Base-by-base conservation (phyloP, 2,888 invertebrate genomes). In the Teleiodes luculella region DNA sequence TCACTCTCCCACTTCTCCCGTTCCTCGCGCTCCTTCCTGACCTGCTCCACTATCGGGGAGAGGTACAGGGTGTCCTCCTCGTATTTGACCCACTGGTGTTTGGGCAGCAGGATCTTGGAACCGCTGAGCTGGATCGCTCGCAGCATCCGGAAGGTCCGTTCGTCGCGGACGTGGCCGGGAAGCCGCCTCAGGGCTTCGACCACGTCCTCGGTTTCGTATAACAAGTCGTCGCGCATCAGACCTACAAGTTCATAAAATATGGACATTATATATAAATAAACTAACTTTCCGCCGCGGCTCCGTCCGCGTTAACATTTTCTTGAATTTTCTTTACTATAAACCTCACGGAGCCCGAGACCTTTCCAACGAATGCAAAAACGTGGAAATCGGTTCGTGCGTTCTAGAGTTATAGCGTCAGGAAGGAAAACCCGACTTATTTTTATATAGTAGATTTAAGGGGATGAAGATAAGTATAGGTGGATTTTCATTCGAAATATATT, bases 71-170 rank as follows among this genome's bases (percentile, higher is more conserved):
- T 83, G 76, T 96, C 95, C 78, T 95, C 93, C 72, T 96, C 95
- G 58, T 91, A 92, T 72, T 93, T 93, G 13, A 93, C 94, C 97
- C 97, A 97, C 69, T 96, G 91, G 14, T 94, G 93, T 76, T 95
- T 56, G n/a, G 56, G 56, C 16, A 56, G 30, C 3, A 10, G 20
- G 3, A 3, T 3, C 33, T 54, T 54, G 11, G 10, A 0, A 20
- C 10, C 18, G 35, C 36, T 50, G 16, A 36, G 13, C 37, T 54
- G 54, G 1, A 54, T 28, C 13, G 54, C 54, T 7, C 54, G 45
- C 5, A 54, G 0, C 11, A 37, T 13, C 4, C 54, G 92, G 70
- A 92, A 96, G 71, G 92, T 92, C 57, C 97, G 92, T 70, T 93
- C 94, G 73, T 96, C 95, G 28, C 91, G 70, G 16, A 93, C 31